Base-by-base conservation (phyloP, 2,888 invertebrate species). In the Acronicta aceris region DNA sequence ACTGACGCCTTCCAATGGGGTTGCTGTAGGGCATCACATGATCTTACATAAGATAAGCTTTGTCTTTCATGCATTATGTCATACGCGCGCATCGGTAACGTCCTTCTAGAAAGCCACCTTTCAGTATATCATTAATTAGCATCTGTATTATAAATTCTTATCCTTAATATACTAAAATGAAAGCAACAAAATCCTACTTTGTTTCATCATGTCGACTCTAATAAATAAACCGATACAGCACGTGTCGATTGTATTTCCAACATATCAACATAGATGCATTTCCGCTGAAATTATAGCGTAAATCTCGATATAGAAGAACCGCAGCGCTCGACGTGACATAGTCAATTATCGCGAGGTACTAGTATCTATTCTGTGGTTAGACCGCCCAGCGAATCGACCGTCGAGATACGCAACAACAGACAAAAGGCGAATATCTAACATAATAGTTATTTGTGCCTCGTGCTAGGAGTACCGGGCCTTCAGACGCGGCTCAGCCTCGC, bases 261-360 rank as follows among this genome's bases (percentile, higher is more conserved):
- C 27, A 49, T 57, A 41, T 48, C 17, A 42, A 57, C 47, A 57
- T 40, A 43, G 56, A 48, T 61, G 66, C 71, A 66, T 74, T 59
- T 38, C 43, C 54, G 38, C n/a, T 17, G 16, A 54, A 62, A 57
- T 54, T 58, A 50, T 50, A 12, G 45, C 36, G n/a, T 12, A 10
- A 16, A 16, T 13, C 13, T 41, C 38, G 16, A 40, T 55, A 62
- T 41, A 66, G 36, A 40, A 30, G 43, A 38, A 10, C 41, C 42
- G 42, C 48, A 41, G 40, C n/a, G 30, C 33, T 43, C 16, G 9
- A 17, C 27, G 9, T 16, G 50, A 60, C 60, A 65, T 53, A 58
- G 70, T 71, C 53, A 53, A 72, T 71, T 66, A 71, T 51, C n/a
- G 21, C 13, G 2, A 3, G 2, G 21, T 21, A 3, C 21, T 21